Conservation (phyloP, 2,888 invertebrate genomes). For the Campoplex nolae region DNA sequence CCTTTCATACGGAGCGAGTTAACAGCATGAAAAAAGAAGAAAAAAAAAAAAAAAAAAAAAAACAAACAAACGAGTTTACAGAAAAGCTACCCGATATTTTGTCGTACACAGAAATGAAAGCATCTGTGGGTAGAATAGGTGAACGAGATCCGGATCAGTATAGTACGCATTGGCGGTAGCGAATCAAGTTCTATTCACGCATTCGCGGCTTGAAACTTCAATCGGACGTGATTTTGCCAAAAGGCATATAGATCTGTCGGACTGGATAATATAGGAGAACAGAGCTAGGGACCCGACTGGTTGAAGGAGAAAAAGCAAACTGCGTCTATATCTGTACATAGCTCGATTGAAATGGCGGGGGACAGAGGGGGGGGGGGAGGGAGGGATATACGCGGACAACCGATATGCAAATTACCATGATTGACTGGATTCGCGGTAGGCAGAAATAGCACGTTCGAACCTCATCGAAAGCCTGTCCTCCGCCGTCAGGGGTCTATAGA, state of each 20-base stretch:
- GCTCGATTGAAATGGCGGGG: conserved; percentile 20
- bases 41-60: too few relatives aligned
- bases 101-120: conserved; percentile 1
- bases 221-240: conserved; percentile 80
- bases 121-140: conserved; percentile 24
- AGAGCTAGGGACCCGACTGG: conserved; percentile 66
- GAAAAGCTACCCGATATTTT: conserved; percentile 6
- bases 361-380: conserved; percentile 27
- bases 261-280: conserved; percentile 73
- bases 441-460: conserved; percentile 57
- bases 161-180: conserved; percentile 68
- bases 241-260: conserved; percentile 72
- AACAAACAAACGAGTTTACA: not conserved
- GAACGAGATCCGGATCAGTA: conserved; percentile 45
- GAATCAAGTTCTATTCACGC: conserved; percentile 82
- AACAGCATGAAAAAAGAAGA: not conserved
- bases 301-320: conserved; percentile 47
- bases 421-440: conserved; percentile 76
- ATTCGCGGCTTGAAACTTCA: conserved; percentile 79
- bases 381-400: conserved; percentile 61
- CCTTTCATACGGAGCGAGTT: not conserved
- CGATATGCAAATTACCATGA: conserved; percentile 79
- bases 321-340: not conserved
- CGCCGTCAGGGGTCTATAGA: not conserved
- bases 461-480: conserved; percentile 56